Conservation (phyloP, 2,888 invertebrate species). For the Drosophila suboccidentalis region DNA sequence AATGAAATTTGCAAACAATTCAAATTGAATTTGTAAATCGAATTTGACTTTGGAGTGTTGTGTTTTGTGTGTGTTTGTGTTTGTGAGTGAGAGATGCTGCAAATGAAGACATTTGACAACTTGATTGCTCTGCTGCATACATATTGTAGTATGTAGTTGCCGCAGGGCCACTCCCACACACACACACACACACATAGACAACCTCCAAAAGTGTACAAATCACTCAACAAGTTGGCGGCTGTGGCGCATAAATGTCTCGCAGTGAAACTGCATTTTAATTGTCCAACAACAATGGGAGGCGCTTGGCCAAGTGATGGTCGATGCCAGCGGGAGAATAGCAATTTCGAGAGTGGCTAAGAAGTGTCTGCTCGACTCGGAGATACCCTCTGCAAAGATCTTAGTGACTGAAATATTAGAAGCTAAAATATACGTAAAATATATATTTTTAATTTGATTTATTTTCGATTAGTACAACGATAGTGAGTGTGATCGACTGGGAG, state of each 20-base stretch:
- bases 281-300: constrained; percentile 60
- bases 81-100: constrained; percentile 5
- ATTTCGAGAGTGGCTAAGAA: constrained; percentile 15
- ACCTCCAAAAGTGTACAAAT: constrained; percentile 56
- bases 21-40: constrained; percentile 70
- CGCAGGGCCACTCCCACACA: constrained; percentile 56
- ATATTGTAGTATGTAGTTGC: constrained; percentile 48
- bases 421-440: not conserved
- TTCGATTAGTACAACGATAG: not conserved
- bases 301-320: constrained; percentile 56
- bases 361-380: not conserved
- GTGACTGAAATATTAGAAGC: not conserved
- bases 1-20: constrained; percentile 78
- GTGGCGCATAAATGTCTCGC: constrained; percentile 70
- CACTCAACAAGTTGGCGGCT: constrained; percentile 68
- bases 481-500: not conserved
- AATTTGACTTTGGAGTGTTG: constrained; percentile 52
- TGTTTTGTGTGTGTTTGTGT: constrained; percentile 9
- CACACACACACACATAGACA: not conserved
- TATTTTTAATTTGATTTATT: not conserved
- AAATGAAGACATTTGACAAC: constrained; percentile 62
- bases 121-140: constrained; percentile 45
- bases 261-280: constrained; percentile 77
- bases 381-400: constrained; percentile 4
- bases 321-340: constrained; percentile 52